Evolutionary conservation across 1,140 invertebrate genomes (phyloP), one percentile per base, ranked within the genome.

Genomic region (Leucophenga varia): DNA sequence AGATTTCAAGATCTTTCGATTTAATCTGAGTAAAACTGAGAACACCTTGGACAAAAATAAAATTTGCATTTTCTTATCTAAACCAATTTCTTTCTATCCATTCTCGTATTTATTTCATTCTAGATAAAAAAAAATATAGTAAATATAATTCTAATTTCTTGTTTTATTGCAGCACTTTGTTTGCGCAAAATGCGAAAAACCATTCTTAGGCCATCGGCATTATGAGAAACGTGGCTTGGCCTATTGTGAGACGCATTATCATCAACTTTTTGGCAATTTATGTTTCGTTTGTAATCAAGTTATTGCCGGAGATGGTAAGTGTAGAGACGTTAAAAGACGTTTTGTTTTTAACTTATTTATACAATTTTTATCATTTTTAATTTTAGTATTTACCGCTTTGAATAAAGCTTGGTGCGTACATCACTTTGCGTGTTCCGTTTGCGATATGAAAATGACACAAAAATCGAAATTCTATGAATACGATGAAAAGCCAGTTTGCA

Each of bases 351-450:
- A 20, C 18, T 10, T 13, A n/a, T 13, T 28, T 52, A 19, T 19
- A 28, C 18, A 7, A n/a, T 1, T 21, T 34, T 54, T 34, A 12
- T 12, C 12, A n/a, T 20, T 30, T 21, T 1, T 64, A 48, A 47
- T 81, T 82, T n/a, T 77, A 97, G 95, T 97, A 22, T 98, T 98
- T 75, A 95, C 91, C 52, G 96, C 97, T 30, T 78, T 99, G 56
- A 97, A 98, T 76, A 99, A 99, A 79, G 93, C 95, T n/a, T 99
- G 96, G 96, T 99, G 97, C 77, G 90, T 95, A 18, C 89, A 98
- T 77, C 97, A 99, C 76, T 99, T 99, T 77, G 90, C 95, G n/a
- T 99, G 97, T 77, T 90, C 93, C 13, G 86, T 97, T 48, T 99
- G 97, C 78, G 97, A 99, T 76, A 88, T 88, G 54, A 93, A 97